Conservation (phyloP, 2,888 invertebrate genomes). For the Ethmia dodecea region DNA sequence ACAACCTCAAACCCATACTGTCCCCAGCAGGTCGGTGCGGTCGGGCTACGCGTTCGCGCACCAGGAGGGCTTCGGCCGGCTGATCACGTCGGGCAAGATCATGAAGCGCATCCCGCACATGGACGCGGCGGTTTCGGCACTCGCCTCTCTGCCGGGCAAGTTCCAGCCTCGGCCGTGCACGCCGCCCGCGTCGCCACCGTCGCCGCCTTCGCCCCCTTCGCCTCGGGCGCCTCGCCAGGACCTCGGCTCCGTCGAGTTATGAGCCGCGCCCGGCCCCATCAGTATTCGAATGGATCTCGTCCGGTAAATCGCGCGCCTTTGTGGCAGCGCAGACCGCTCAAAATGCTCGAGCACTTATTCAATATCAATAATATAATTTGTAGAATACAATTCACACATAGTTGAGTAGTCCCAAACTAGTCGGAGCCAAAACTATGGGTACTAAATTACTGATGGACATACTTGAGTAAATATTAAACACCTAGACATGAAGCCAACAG, state of each 20-base stretch:
- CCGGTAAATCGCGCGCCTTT: too few species aligned
- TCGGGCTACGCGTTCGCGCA: constrained; percentile 99
- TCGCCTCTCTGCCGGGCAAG: constrained; percentile 76
- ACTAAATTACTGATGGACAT: too few species aligned
- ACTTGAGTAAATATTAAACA: too few species aligned
- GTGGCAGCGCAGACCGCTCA: too few species aligned
- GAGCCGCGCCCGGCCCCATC: constrained; percentile 27
- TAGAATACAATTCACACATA: too few species aligned
- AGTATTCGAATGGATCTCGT: constrained; percentile 14
- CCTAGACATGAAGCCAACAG: too few species aligned
- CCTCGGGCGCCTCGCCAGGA: constrained; percentile 83
- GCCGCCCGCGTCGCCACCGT: constrained; percentile 45
- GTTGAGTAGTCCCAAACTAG: too few species aligned
- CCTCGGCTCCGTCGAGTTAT: constrained; percentile 85
- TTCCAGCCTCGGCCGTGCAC: constrained; percentile 88
- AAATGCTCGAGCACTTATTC: too few species aligned
- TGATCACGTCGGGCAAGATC: constrained; percentile 98
- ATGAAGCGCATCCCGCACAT: constrained; percentile 90
- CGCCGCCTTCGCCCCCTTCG: constrained; percentile 81
- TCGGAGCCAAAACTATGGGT: too few species aligned
- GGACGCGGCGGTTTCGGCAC: constrained; percentile 84
- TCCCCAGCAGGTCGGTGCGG: constrained; percentile 85
- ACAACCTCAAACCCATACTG: not conserved
- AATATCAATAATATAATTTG: too few species aligned
- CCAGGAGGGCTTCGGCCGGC: constrained; percentile 97